Evolutionary conservation across 2,113 vertebrate genomes (phyloP).

Genomic region (Podocnemis expansa): DNA sequence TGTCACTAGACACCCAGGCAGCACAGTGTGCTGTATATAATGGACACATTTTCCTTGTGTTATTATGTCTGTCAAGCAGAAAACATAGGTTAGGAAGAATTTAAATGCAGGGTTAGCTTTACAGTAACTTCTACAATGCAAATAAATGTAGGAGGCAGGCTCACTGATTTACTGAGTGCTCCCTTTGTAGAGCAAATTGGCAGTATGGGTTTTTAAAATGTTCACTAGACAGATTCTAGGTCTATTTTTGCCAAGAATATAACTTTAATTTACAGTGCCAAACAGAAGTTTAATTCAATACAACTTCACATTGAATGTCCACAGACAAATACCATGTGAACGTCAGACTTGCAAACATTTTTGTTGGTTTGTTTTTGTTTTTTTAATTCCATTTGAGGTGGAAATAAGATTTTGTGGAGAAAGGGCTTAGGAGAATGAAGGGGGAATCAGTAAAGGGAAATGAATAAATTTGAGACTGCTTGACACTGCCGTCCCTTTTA

Average conservation of each 20-base stretch:
- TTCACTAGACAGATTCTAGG: neutral
- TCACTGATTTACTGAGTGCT: neutral
- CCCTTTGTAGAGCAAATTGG: constrained; percentile 28
- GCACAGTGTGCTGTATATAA: neutral
- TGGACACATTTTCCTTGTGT: neutral
- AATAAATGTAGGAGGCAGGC: constrained; percentile 23
- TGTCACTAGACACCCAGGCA: neutral
- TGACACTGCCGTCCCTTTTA: neutral
- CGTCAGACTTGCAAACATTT: neutral
- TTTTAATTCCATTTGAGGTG: neutral
- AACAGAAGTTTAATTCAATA: neutral
- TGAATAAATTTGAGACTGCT: neutral
- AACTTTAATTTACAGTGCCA: neutral
- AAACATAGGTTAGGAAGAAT: neutral
- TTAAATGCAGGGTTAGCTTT: neutral
- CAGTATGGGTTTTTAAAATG: neutral
- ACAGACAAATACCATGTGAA: neutral
- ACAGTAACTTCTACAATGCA: neutral
- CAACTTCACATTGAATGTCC: constrained; percentile 27
- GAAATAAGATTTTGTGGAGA: constrained; percentile 8
- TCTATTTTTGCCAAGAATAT: constrained; percentile 25
- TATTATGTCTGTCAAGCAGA: neutral
- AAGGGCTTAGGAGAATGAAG: neutral
- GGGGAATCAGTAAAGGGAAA: constrained; percentile 15
- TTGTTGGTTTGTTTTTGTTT: too few relatives aligned